Conservation (phyloP, 2,888 invertebrate species). For the Drosophila setosimentum region DNA sequence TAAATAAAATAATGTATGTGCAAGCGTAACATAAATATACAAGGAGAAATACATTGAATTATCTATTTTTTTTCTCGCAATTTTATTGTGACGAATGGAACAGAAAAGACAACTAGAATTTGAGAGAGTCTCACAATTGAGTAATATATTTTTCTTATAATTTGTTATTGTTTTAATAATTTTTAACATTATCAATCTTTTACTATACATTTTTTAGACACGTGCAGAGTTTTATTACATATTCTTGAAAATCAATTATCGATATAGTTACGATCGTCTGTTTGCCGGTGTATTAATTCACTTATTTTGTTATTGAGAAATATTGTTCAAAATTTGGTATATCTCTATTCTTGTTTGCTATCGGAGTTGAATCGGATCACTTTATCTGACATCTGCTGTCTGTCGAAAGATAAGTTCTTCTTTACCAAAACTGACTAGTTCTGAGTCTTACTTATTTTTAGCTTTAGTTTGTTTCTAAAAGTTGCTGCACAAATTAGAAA, state of each 20-base stretch:
- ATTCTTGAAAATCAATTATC: neutral
- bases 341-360: neutral
- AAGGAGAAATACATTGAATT: neutral
- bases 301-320: neutral
- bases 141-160: no score
- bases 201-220: neutral
- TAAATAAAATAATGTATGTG: neutral
- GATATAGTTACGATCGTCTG: neutral
- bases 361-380: neutral
- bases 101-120: neutral
- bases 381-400: neutral
- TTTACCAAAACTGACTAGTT: neutral
- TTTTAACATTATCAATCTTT: neutral
- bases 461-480: neutral
- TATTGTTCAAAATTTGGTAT: neutral
- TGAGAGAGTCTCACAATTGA: neutral
- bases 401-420: neutral
- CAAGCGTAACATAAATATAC: neutral
- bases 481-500: neutral
- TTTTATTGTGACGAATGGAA: neutral
- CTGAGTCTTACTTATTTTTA: neutral
- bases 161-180: neutral
- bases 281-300: neutral
- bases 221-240: neutral
- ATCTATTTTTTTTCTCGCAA: neutral